Conservation (phyloP, 2,113 vertebrate species). For the Tauraco erythrolophus region DNA sequence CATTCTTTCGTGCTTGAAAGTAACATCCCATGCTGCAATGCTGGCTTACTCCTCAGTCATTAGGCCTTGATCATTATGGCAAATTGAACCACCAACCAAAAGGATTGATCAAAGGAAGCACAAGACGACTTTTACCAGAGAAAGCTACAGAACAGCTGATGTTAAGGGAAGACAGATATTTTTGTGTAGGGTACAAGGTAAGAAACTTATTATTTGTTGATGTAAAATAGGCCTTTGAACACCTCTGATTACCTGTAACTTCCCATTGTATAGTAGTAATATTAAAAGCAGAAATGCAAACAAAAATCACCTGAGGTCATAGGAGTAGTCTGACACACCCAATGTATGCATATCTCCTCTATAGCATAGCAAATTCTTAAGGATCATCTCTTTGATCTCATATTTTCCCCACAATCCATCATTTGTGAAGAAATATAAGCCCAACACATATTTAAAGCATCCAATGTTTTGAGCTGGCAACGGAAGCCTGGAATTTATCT, state of each 20-base stretch:
- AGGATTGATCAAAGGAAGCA: neutral
- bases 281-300: neutral
- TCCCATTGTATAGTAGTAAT: neutral
- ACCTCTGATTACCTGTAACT: neutral
- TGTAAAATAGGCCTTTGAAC: neutral
- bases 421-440: neutral
- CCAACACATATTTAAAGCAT: neutral
- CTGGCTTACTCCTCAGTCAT: neutral
- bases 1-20: neutral
- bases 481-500: neutral
- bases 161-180: neutral
- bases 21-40: accelerated
- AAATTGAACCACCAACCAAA: neutral
- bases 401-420: neutral
- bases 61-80: neutral
- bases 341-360: neutral
- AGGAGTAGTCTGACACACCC: neutral
- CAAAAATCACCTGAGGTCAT: neutral
- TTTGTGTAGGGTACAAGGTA: neutral
- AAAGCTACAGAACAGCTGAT: neutral
- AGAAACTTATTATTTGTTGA: neutral
- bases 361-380: neutral
- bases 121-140: neutral
- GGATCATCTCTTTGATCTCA: neutral
- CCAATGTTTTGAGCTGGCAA: neutral